Evolutionary conservation across 2,113 vertebrate species (phyloP).

Genomic region (Scalopus aquaticus): DNA sequence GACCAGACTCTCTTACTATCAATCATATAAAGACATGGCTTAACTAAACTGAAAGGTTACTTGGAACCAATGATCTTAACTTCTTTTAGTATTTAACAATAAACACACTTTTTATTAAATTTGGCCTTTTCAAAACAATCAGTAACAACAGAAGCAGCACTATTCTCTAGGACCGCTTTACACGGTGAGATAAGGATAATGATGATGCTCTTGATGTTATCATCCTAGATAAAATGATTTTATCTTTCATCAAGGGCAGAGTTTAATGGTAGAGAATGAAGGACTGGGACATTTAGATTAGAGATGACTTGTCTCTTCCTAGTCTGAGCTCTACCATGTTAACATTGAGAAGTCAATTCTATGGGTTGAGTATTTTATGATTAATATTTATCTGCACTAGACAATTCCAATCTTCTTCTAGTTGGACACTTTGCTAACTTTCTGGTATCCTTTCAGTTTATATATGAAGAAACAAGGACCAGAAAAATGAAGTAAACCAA

Average conservation of each 20-base stretch:
- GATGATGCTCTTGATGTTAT: background rate
- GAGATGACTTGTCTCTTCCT: background rate
- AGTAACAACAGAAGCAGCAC: background rate
- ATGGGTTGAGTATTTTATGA: background rate
- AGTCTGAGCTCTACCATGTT: background rate
- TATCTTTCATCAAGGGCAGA: background rate
- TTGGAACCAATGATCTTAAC: background rate
- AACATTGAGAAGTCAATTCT: background rate
- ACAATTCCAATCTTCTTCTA: background rate
- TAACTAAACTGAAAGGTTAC: background rate
- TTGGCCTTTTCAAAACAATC: background rate
- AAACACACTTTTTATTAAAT: background rate
- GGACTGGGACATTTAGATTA: background rate
- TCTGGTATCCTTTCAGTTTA: background rate
- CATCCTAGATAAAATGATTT: background rate
- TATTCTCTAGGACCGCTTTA: background rate
- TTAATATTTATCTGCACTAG: background rate
- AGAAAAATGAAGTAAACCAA: background rate
- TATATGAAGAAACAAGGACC: background rate
- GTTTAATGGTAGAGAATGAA: background rate
- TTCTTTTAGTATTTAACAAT: constrained; percentile 36
- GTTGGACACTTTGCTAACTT: background rate
- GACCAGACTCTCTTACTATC: background rate
- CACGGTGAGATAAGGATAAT: background rate
- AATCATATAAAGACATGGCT: background rate